These are phyloP conservation scores for Pseudopodoces humilis DNA, from an alignment of 2,113 vertebrate species.

Conservation along the genomic window DNA sequence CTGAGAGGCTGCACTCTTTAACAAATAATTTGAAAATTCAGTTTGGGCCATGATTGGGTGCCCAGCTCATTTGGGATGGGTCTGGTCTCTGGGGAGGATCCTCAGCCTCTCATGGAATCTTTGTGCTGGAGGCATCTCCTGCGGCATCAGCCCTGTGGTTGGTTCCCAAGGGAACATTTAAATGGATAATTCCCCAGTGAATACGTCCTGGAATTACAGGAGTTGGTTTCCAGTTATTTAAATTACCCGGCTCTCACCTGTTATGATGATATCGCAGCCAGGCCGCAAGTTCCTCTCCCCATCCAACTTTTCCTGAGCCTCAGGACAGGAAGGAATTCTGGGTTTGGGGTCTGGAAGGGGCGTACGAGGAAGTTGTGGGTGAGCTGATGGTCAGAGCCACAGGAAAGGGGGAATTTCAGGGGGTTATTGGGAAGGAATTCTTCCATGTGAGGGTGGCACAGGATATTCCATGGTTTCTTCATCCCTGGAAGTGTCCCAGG, in stretches of 20 bases:
- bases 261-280: not conserved
- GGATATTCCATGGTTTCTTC: not conserved
- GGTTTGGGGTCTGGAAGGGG: not conserved
- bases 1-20: not conserved
- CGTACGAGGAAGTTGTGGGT: not conserved
- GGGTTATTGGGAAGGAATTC: not conserved
- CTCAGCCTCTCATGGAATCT: not conserved
- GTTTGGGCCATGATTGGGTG: rapidly evolving
- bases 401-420: not conserved
- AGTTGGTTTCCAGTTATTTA: not conserved
- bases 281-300: not conserved
- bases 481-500: not conserved
- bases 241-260: not conserved
- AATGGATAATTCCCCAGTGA: not conserved
- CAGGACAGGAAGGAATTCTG: not conserved
- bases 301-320: not conserved
- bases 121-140: not conserved
- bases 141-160: not conserved
- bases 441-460: not conserved
- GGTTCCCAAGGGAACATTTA: not conserved
- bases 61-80: rapidly evolving
- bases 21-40: not conserved
- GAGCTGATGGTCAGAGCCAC: not conserved
- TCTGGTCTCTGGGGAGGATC: not conserved
- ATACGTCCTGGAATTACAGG: not conserved